These are phyloP conservation scores for Pseudochaenichthys georgianus DNA, from an alignment of 2,797 vertebrate genomes.

Conservation along the genomic window DNA sequence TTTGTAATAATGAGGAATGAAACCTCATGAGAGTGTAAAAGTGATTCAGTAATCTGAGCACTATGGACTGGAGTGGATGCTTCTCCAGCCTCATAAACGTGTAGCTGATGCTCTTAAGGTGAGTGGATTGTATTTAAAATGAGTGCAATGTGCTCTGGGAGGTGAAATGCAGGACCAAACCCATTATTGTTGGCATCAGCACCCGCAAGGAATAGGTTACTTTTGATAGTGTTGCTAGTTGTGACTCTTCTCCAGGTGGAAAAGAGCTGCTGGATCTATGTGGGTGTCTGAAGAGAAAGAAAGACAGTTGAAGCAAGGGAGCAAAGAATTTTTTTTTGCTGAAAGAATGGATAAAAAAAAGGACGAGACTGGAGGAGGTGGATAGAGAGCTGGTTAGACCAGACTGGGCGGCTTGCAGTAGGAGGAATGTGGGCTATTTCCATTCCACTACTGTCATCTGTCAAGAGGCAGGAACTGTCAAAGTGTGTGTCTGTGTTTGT, in stretches of 20 bases:
- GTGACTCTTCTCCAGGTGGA: conserved; percentile 24
- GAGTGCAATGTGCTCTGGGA: conserved; percentile 4
- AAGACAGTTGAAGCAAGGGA: background rate
- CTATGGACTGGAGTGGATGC: background rate
- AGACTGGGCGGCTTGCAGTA: conserved; percentile 57
- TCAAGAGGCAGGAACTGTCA: conserved; percentile 67
- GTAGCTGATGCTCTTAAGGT: conserved; percentile 11
- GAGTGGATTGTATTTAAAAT: background rate
- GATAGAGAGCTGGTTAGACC: conserved; percentile 64
- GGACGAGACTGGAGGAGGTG: conserved; percentile 18
- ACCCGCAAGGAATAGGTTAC: conserved; percentile 9
- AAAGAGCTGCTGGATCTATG: conserved; percentile 3
- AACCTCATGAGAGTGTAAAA: background rate
- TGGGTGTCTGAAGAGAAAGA: conserved; percentile 8
- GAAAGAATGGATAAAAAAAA: too few relatives aligned
- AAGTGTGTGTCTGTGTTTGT: conserved; percentile 44
- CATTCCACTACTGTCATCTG: conserved; percentile 68
- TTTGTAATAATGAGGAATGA: background rate
- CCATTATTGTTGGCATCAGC: conserved; percentile 7
- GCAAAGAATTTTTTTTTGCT: background rate
- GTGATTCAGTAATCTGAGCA: background rate
- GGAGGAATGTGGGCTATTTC: conserved; percentile 77
- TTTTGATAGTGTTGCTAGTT: conserved; percentile 7
- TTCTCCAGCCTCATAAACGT: conserved; percentile 22
- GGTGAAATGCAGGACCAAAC: conserved; percentile 12